Conservation (phyloP, 2,797 vertebrate species). For the Cryptoprocta ferox region DNA sequence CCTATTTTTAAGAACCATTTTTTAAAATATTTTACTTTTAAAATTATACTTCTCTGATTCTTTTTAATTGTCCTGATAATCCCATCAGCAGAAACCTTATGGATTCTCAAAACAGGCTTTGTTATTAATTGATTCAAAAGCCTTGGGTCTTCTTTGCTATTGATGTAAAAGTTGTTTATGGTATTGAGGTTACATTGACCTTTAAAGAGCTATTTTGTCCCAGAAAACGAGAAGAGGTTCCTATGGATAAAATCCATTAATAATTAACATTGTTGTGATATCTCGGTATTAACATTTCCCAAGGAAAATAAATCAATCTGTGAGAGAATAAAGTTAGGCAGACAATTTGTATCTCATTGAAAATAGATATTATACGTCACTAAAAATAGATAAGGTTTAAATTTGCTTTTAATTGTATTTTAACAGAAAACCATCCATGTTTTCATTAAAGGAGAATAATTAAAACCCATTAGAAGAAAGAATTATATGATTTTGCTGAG, state of each 20-base stretch:
- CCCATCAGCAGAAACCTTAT: background rate
- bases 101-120: background rate
- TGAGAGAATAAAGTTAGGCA: conserved; percentile 52
- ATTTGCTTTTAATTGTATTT: conserved; percentile 61
- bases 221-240: conserved; percentile 38
- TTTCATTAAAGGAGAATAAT: background rate
- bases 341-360: conserved; percentile 47
- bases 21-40: background rate
- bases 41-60: background rate
- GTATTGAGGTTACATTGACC: conserved; percentile 50
- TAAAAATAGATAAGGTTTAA: conserved; percentile 8
- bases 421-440: background rate
- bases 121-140: conserved; percentile 29
- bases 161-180: background rate
- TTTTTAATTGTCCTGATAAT: background rate
- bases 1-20: background rate
- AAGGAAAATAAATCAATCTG: conserved; percentile 50
- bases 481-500: background rate
- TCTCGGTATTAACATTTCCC: conserved; percentile 45
- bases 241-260: conserved; percentile 60
- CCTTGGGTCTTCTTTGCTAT: background rate
- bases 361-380: background rate
- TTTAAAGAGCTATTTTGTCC: conserved; percentile 55
- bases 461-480: background rate
- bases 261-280: conserved; percentile 70